Base-by-base conservation (phyloP, 2,113 vertebrate species). In the Xenotilapia flavipinnis region DNA sequence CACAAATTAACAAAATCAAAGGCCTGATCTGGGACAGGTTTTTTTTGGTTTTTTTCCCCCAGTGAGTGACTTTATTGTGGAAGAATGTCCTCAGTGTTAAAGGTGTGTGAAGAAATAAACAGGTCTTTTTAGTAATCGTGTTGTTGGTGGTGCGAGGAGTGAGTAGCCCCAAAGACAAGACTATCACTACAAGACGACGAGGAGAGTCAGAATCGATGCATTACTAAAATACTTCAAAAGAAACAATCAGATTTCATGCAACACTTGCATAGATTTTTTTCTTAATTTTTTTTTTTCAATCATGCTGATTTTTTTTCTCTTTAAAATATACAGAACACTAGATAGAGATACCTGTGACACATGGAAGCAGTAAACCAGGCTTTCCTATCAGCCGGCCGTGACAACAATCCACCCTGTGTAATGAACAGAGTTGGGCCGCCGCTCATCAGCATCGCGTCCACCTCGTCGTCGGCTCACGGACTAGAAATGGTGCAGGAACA, bases 211-310 rank as follows among this genome's bases (percentile, higher is more conserved):
- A 94, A 92, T 90, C 87, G 47, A 94, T 95, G 95, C 95, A 93
- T 94, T 95, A 95, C 93, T 94, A 94, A 96, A 96, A 96, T 96
- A 95, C 94, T 94, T 89, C 94, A 91, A 96, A 96, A 95, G 85
- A 96, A 96, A 95, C 95, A 90, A 95, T 94, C 94, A 96, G 93
- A 84, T 94, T 93, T 96, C 96, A 97, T 97, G 96, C 96, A 97
- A 96, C 95, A 96, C 96, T 97, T 97, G 96, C 96, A 97, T 97
- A 97, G 96, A 93, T 86, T 95, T 93, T 95, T 96, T 96, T 92
- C 87, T 79, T 40, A 80, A 83, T 83, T 93, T 93, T 93, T 93
- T 93, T 93, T 92, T 89, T 81, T 82, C 87, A 92, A 95, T 94
- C 96, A 96, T 96, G 96, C 95, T 92, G 89, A 91, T 95, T 95